These are phyloP conservation scores for Meiosimyza decipiens DNA, from an alignment of 2,888 invertebrate genomes.

Conservation along the genomic window DNA sequence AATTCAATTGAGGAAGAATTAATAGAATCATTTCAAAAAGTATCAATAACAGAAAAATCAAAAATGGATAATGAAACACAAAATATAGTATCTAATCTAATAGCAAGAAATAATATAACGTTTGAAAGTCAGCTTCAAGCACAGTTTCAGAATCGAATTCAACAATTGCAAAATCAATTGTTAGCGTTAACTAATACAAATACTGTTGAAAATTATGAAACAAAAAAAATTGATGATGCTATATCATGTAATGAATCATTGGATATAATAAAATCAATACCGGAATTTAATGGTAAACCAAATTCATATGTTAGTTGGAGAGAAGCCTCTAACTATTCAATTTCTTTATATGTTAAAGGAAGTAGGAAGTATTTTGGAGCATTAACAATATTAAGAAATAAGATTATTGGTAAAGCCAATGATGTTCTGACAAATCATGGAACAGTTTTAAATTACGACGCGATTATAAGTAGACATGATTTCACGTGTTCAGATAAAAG, in stretches of 20 bases:
- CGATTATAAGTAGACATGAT: conserved; percentile 32
- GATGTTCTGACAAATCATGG: conserved; percentile 36
- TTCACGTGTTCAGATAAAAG: conserved; percentile 37
- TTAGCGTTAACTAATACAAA: not conserved
- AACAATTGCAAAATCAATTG: conserved; percentile 13
- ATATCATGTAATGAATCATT: conserved; percentile 17
- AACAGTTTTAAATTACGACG: conserved; percentile 38
- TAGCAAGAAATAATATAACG: too few species aligned
- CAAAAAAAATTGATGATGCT: not conserved
- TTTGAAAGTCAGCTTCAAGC: not conserved
- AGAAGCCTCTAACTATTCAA: conserved; percentile 32
- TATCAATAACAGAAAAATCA: too few species aligned
- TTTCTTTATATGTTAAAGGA: conserved; percentile 19
- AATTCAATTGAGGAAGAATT: not conserved
- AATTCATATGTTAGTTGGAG: conserved; percentile 35
- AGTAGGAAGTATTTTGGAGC: conserved; percentile 31
- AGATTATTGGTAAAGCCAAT: conserved; percentile 16
- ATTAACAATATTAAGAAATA: conserved; percentile 29
- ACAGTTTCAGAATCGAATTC: not conserved
- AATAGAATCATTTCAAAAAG: too few species aligned
- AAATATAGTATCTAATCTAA: too few species aligned
- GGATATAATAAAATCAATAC: conserved; percentile 33
- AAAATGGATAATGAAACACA: too few species aligned
- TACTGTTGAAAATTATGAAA: conserved; percentile 1
- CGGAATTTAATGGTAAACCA: conserved; percentile 29